Base-by-base conservation (phyloP, 2,113 vertebrate species). In the Etheostoma spectabile region DNA sequence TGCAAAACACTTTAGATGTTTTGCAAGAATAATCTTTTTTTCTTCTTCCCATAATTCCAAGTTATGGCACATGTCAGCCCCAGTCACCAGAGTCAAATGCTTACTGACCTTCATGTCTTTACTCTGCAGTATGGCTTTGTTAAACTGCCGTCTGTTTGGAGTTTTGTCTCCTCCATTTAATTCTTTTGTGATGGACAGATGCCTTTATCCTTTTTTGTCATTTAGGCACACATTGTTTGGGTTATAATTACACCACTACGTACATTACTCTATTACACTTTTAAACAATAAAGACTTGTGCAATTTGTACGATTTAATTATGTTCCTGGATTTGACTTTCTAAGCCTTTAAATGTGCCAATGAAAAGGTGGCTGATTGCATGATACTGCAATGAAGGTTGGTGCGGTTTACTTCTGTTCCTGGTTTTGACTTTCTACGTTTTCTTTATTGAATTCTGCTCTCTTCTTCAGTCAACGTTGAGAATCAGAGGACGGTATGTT, bases 101-200 rank as follows among this genome's bases (percentile, higher is more conserved):
- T 64, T 49, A n/a, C 12, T 82, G 70, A 84, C 79, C 79, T 79
- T 77, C 56, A 67, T 2, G 0, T 59, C 1, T 57, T 63, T 30
- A 19, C 19, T 70, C 19, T 18, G 1, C 15, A 19, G 33, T 21
- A 27, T n/a, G 38, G 42, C 8, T 67, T 19, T 73, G 19, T 49
- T 18, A 33, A 27, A 27, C 11, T 18, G 24, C 21, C 3, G 15
- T n/a, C 3, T 55, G 16, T 45, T 79, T 45, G 67, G 5, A 61
- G 14, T 52, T 67, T 52, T 59, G 35, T 68, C 22, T 46, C 5
- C 8, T 15, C 24, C 0, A 42, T 67, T 67, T 49, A 24, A 64
- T 7, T 71, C 1, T 52, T 49, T 27, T 38, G 16, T 51, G 13
- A 61, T 27, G 21, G n/a, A 48, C 16, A 38, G 45, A 52, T 30